A percentile compares a stretch with the other conserved stretches of the same genome.
Conservation (phyloP, 2,888 invertebrate genomes). For the Siphlonurus alternatus region DNA sequence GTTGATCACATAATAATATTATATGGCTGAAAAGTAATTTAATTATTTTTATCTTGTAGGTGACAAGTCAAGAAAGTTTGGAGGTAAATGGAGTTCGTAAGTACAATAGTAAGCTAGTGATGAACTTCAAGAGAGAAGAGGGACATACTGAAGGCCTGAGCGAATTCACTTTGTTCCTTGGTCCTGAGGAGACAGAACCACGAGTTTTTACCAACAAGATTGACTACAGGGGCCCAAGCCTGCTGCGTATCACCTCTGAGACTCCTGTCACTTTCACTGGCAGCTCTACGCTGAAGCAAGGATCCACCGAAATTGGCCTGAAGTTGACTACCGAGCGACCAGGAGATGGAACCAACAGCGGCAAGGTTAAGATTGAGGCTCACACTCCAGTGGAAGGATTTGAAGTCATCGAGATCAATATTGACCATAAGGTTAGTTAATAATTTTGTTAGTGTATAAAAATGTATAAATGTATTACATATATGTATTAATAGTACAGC, state of each 20-base stretch:
- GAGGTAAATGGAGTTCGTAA: neutral
- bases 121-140: neutral
- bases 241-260: neutral
- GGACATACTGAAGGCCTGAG: neutral
- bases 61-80: neutral
- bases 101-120: neutral
- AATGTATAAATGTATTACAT: neutral
- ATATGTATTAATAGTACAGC: neutral
- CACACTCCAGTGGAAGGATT: slow-evolving; percentile 21
- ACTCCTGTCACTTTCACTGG: neutral
- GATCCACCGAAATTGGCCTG: neutral
- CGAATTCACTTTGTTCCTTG: neutral
- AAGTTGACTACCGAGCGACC: neutral
- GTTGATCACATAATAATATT: too few relatives aligned
- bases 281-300: neutral
- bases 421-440: slow-evolving; percentile 23
- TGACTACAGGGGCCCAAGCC: neutral
- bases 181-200: neutral
- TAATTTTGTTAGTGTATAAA: too few relatives aligned
- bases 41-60: neutral
- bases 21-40: too few relatives aligned
- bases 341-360: neutral
- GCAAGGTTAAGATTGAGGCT: slow-evolving; percentile 19
- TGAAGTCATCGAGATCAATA: slow-evolving; percentile 20
- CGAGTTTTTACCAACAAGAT: neutral